Base-by-base conservation (phyloP, 2,797 vertebrate genomes). In the Champsocephalus gunnari region DNA sequence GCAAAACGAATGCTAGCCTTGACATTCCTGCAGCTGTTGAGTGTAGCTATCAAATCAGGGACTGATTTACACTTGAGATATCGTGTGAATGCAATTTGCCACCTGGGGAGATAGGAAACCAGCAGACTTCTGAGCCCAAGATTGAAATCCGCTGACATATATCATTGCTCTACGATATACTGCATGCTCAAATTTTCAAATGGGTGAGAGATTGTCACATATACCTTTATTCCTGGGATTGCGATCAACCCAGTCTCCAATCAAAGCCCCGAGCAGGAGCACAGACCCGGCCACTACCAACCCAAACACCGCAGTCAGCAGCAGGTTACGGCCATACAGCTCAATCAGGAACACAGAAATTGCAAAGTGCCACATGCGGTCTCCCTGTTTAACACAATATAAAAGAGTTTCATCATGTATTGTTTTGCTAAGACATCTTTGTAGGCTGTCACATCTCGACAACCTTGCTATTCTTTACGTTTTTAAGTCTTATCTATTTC, bases 221-320 rank as follows among this genome's bases (percentile, higher is more conserved):
- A 61, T 88, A 96, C 94, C 93, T 95, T 95, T 94, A 85, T 95
- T 96, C 88, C 94, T 95, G 74, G 95, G 94, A 86, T 96, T 95
- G 60, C 95, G 95, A 81, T 96, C 93, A 11, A 95, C 93, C 94
- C 93, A 96, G 75, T 96, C 94, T 86, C 96, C 96, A 87, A 95
- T 94, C 85, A 96, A 88, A 65, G 94, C 93, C 12, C 94, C 95
- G n/a, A 95, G 92, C 44, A 96, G 82, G 73, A 96, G 90, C 66
- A 95, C 90, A 50, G 95, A 97, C 66, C 94, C 94, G 32, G 95
- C 92, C 65, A 95, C 92, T 38, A 93, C 94, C 86, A 97, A 83
- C 66, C 93, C 95, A 88, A 96, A 95, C 81, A 95, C 89, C 0
- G 92, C 93, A 66, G 84, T 95, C 84, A 94, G 85, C 82, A 96